Base-by-base conservation (phyloP, 2,888 invertebrate species). In the Nebria brevicollis region DNA sequence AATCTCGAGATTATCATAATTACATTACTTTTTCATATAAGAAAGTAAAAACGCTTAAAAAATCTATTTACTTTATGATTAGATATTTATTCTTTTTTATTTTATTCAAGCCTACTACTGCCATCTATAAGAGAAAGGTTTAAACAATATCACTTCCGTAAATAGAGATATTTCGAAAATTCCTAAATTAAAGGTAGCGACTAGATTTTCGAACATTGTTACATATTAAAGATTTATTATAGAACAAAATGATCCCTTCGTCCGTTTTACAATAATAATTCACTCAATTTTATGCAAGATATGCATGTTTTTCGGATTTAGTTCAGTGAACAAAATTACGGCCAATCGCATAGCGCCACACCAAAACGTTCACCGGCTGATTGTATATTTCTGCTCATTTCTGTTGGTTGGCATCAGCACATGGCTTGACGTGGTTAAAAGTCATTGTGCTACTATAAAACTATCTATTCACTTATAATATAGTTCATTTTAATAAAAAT, bases 381-480 rank as follows among this genome's bases (percentile, higher is more conserved):
- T 82, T 72, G 81, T 80, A 82, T 34, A 82, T 82, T 34, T 54
- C 54, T 83, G 82, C 84, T 83, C 20, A 20, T 20, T 20, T 20
- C 20, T 83, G 83, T 77, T 76, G 34, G 34, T 34, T 34, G 34
- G 34, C 34, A 34, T 34, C 34, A 34, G 84, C 85, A 85, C 85
- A 85, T 85, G 85, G 84, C 83, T 83, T 85, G 85, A 85, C 85
- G 85, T 85, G 85, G 85, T 84, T 76, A 72, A 76, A 76, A 76
- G 41, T 68, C 41, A 42, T 64, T 66, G 43, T 43, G 41, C 20
- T 10, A 64, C n/a, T 75, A 72, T 80, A 42, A 54, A 75, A 54
- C 13, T 7, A 66, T 42, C 74, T 73, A 73, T 15, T 26, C 66
- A 66, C 6, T 72, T 80, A 75, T 43, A 75, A 75, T 7, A 15